A percentile compares a stretch with the other conserved stretches of the same genome.
Conservation (phyloP, 2,888 invertebrate genomes). For the Cosmia trapezina region DNA sequence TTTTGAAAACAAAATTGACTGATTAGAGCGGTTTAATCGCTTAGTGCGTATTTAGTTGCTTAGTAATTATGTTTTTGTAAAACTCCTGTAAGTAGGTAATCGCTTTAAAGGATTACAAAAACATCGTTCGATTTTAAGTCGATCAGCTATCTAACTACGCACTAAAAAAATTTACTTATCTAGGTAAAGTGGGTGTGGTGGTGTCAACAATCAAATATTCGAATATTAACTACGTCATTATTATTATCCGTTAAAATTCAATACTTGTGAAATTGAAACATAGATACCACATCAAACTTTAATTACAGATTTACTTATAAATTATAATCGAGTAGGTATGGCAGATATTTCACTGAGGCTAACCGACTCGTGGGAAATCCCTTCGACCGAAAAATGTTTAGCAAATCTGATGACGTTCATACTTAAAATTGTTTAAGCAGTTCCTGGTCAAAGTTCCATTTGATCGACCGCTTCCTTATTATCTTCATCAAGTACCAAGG, state of each 20-base stretch:
- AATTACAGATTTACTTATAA: neutral
- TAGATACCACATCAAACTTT: neutral
- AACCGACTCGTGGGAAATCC: conserved; percentile 16
- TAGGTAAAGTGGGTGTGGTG: conserved; percentile 16
- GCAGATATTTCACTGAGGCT: neutral
- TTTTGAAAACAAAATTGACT: conserved; percentile 35
- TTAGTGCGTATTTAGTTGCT: conserved; percentile 21
- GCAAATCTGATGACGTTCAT: conserved; percentile 9
- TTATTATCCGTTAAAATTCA: conserved; percentile 1
- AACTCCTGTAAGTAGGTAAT: conserved; percentile 22
- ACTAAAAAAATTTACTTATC: conserved; percentile 1
- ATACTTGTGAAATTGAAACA: neutral
- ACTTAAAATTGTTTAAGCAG: conserved; percentile 2
- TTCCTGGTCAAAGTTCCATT: conserved; percentile 37
- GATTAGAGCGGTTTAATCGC: conserved; percentile 11
- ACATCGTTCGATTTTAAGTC: conserved; percentile 31
- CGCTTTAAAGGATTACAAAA: conserved; percentile 18
- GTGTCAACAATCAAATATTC: conserved; percentile 20
- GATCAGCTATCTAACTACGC: conserved; percentile 4
- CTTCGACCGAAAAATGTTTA: neutral
- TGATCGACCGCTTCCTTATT: neutral
- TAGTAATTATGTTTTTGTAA: conserved; percentile 17
- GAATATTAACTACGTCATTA: conserved; percentile 7
- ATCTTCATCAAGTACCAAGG: neutral
- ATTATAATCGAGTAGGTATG: neutral